phyloP scores from a whole-genome alignment of 53 echinoderm and acorn worm genomes.

The Echinometra lucunter region DNA sequence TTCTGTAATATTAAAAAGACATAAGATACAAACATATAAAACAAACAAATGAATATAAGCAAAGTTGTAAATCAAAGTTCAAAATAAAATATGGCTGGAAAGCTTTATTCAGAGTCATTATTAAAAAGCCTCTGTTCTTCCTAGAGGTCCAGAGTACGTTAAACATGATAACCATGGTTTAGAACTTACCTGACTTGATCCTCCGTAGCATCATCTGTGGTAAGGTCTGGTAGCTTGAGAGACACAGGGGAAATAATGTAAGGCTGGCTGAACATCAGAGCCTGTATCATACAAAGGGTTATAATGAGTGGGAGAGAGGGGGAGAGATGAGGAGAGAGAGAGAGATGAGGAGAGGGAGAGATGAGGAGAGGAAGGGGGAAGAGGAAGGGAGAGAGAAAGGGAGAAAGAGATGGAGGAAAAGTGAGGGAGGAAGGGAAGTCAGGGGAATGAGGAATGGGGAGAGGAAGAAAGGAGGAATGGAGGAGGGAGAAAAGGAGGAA shows the following conservation, averaged over 20 bases:
- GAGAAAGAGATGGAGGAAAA: background rate
- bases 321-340: background rate
- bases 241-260: constrained; percentile 69
- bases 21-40: no score
- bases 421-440: background rate
- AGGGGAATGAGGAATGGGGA: background rate
- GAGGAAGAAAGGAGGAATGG: background rate
- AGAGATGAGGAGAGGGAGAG: background rate
- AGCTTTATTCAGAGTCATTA: no score
- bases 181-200: constrained; percentile 48
- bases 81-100: no score
- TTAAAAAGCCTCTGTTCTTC: no score
- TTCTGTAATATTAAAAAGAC: no score
- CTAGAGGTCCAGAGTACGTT: no score
- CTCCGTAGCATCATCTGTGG: background rate
- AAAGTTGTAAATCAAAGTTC: no score
- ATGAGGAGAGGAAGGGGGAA: background rate
- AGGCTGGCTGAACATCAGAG: constrained; percentile 78
- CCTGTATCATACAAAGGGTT: constrained; percentile 47
- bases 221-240: constrained; percentile 66
- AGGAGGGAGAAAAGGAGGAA: background rate
- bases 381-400: background rate
- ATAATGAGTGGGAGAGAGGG: background rate
- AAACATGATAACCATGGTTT: no score
- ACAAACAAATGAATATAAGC: no score